Base-by-base conservation (phyloP, 1,140 invertebrate species). In the Heliconius hewitsoni region DNA sequence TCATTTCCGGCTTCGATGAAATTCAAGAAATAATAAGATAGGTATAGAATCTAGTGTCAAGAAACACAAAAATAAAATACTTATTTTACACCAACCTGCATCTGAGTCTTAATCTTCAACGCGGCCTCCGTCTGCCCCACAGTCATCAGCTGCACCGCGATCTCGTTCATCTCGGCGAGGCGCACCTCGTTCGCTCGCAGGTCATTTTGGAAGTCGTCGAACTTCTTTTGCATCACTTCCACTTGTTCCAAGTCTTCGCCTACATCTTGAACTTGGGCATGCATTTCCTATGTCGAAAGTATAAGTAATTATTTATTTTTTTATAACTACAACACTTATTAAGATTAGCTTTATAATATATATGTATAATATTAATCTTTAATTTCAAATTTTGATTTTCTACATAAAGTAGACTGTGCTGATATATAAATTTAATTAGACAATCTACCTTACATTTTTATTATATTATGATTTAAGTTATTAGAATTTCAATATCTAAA, bases 191-290 rank as follows among this genome's bases (percentile, higher is more conserved):
- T 99, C 0, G 99, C 98, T 91, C 99, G 98, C 79, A 99, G 94
- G 92, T 99, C 99, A 74, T 98, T 97, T 93, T 99, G 98, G 96
- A 99, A 99, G 94, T 99, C 99, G 92, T 99, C 99, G 95, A 99
- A 99, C 95, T 99, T 99, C 97, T 99, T 99, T 95, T 99, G 99
- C 96, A 99, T 97, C 3, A 99, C 99, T 95, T 99, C 99, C 6
- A 99, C 99, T 89, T 99, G 99, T 94, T 99, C 99, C 73, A 99
- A 94, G 95, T 99, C 98, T 91, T 99, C 98, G 55, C 98, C 98
- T 11, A 99, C 98, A 94, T 99, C 98, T 88, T 99, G 98, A 11
- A 99, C 97, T 90, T 99, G 97, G 2, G 97, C 97, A 88, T 98
- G 97, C 92, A 97, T 98, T 91, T 98, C 97, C 95, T 52, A 19